A percentile compares a stretch with the other conserved stretches of the same genome.
These are phyloP conservation scores for Sorex maritimensis DNA, from an alignment of 2,797 vertebrate genomes.

Conservation along the genomic window DNA sequence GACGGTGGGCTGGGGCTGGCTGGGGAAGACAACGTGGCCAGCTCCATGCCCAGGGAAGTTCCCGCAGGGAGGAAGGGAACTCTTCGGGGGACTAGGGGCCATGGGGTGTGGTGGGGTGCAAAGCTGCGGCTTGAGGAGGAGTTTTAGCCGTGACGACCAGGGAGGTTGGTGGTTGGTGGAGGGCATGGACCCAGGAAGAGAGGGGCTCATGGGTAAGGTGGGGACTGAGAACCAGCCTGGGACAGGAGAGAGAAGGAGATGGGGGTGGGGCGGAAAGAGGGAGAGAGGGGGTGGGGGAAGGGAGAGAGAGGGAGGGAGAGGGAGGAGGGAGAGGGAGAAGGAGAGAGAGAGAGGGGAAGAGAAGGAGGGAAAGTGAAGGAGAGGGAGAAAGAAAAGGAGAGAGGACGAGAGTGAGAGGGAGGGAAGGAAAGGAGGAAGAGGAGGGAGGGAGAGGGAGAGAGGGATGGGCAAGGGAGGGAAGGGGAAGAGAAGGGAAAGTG, in stretches of 20 bases:
- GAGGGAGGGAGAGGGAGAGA: background rate
- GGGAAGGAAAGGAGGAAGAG: too few relatives aligned
- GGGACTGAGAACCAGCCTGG: too few relatives aligned
- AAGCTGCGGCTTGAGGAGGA: too few relatives aligned
- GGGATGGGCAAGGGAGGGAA: background rate
- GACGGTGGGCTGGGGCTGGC: background rate
- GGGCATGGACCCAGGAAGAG: too few relatives aligned
- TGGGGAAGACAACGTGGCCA: background rate
- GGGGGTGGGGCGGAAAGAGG: too few relatives aligned
- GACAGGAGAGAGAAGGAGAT: too few relatives aligned
- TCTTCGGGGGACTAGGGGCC: background rate
- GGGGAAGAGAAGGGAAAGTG: background rate
- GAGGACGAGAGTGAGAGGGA: background rate
- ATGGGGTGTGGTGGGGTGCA: too few relatives aligned
- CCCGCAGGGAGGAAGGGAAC: rapidly evolving
- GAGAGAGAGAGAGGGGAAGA: background rate
- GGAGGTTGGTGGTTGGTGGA: background rate
- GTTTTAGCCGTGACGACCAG: background rate
- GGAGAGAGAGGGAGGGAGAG: too few relatives aligned
- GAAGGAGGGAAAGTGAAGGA: background rate
- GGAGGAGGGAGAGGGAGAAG: too few relatives aligned
- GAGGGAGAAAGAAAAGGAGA: background rate
- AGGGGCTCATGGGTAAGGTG: too few relatives aligned
- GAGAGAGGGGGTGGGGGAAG: background rate
- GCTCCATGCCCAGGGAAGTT: background rate